Percentiles rank a stretch among this genome's conserved stretches.
phyloP scores from a whole-genome alignment of 2,113 vertebrate genomes.

The Diphyllodes magnificus region DNA sequence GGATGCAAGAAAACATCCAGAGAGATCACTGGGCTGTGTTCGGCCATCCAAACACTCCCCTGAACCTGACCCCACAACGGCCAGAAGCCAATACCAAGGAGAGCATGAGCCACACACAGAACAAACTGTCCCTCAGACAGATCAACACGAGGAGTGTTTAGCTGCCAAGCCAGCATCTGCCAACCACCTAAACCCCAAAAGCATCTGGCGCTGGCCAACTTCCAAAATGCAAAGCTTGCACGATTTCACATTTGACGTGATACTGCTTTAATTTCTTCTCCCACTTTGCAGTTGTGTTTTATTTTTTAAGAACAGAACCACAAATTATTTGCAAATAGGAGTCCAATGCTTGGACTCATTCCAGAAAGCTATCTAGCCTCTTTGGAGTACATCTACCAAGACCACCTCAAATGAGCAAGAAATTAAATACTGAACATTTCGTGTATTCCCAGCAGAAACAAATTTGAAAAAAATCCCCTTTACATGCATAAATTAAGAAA shows the following conservation, averaged over 20 bases:
- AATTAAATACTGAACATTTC: neutral
- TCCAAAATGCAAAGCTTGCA: neutral
- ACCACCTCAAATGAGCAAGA: neutral
- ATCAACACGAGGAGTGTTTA: neutral
- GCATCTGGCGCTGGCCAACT: neutral
- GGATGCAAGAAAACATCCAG: neutral
- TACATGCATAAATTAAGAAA: neutral
- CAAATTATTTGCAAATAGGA: neutral
- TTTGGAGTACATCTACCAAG: neutral
- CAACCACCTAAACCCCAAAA: slow-evolving; percentile 22
- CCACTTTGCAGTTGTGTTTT: neutral
- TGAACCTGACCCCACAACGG: neutral
- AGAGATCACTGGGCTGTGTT: neutral
- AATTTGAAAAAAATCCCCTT: neutral
- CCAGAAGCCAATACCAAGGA: neutral
- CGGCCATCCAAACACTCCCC: neutral
- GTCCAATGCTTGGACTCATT: neutral
- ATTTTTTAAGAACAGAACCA: neutral
- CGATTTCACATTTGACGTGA: neutral
- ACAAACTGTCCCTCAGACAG: slow-evolving; percentile 13
- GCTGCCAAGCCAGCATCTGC: slow-evolving; percentile 46
- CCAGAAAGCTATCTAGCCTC: neutral
- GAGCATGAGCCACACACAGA: neutral
- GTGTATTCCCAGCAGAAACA: neutral
- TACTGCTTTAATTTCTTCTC: neutral